These are phyloP conservation scores for Mobula hypostoma DNA, from an alignment of 2,113 vertebrate genomes.

Conservation along the genomic window DNA sequence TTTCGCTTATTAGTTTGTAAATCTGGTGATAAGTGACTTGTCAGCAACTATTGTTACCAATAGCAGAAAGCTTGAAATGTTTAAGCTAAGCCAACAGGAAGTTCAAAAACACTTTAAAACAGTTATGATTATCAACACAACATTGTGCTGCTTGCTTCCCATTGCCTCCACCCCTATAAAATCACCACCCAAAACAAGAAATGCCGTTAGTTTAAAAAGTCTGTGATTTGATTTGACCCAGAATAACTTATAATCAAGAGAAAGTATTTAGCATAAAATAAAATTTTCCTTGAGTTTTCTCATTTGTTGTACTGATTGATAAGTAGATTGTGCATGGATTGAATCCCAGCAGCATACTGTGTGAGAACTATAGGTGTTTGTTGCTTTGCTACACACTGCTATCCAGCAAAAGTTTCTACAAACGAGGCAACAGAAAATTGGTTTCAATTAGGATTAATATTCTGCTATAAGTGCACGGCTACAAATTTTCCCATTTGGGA, in stretches of 20 bases:
- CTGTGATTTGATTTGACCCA: conserved; percentile 25
- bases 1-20: conserved; percentile 17
- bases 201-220: conserved; percentile 15
- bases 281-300: conserved; percentile 27
- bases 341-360: background rate
- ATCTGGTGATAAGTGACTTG: conserved; percentile 29
- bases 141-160: conserved; percentile 35
- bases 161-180: conserved; percentile 28
- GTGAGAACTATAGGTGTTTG: conserved; percentile 7
- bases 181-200: conserved; percentile 31
- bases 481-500: conserved; percentile 51
- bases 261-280: conserved; percentile 30
- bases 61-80: conserved; percentile 26
- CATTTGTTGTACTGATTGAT: background rate
- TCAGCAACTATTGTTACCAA: conserved; percentile 36
- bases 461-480: conserved; percentile 20
- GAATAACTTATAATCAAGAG: conserved; percentile 31
- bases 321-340: conserved; percentile 22
- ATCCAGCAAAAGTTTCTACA: background rate
- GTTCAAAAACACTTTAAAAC: conserved; percentile 32
- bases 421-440: background rate
- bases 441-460: conserved; percentile 22
- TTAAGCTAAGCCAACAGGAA: conserved; percentile 34
- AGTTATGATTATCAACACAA: conserved; percentile 28
- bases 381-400: background rate